A percentile compares a stretch with the other conserved stretches of the same genome.
Conservation (phyloP, 1,140 invertebrate genomes). For the Drosophila seguyi region DNA sequence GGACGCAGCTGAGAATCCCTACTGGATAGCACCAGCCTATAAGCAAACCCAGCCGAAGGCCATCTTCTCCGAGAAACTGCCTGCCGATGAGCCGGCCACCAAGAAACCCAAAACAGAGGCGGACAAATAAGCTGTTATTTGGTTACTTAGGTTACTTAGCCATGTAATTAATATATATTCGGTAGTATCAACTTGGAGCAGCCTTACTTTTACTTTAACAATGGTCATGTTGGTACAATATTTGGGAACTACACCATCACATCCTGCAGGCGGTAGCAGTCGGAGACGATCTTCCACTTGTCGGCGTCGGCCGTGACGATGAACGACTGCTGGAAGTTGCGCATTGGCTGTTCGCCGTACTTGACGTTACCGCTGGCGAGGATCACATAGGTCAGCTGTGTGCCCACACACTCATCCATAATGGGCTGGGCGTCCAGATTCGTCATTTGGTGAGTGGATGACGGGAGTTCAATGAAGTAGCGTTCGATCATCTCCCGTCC, state of each 20-base stretch:
- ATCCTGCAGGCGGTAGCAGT: slow-evolving; percentile 92
- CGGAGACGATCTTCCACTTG: slow-evolving; percentile 95
- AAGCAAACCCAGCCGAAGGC: slow-evolving; percentile 92
- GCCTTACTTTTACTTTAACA: slow-evolving; percentile 15
- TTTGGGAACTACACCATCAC: slow-evolving; percentile 5
- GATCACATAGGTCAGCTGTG: slow-evolving; percentile 90
- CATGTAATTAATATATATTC: slow-evolving; percentile 39
- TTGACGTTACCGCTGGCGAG: slow-evolving; percentile 91
- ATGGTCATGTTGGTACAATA: neutral
- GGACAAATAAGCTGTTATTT: slow-evolving; percentile 29
- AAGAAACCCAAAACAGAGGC: slow-evolving; percentile 62
- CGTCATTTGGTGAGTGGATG: slow-evolving; percentile 89
- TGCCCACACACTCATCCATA: slow-evolving; percentile 88
- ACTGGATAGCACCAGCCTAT: slow-evolving; percentile 97
- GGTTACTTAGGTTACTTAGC: slow-evolving; percentile 12
- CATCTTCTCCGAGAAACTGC: slow-evolving; percentile 87
- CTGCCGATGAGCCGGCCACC: slow-evolving; percentile 42
- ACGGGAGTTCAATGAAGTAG: slow-evolving; percentile 91
- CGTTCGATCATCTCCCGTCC: slow-evolving; percentile 92
- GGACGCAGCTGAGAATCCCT: slow-evolving; percentile 98
- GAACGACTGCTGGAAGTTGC: slow-evolving; percentile 92
- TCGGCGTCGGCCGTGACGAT: slow-evolving; percentile 92
- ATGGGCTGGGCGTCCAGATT: slow-evolving; percentile 93
- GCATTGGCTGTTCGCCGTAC: slow-evolving; percentile 87
- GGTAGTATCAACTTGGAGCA: slow-evolving; percentile 6